A percentile compares a stretch with the other conserved stretches of the same genome.
Evolutionary conservation across 2,888 invertebrate species (phyloP).

Genomic region (Auanema sp.): DNA sequence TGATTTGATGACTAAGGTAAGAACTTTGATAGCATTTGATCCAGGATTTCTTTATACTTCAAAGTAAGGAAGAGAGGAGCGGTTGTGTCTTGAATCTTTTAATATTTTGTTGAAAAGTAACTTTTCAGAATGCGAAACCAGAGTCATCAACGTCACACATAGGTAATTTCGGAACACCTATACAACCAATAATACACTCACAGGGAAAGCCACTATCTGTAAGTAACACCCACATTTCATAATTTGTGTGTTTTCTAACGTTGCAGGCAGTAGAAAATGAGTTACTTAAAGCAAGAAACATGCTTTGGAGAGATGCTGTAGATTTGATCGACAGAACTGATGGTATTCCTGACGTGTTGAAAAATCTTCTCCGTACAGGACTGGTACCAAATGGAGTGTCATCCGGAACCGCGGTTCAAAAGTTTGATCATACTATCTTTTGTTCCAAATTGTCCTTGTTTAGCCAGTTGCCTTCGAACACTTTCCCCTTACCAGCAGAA

Average conservation of each 20-base stretch:
- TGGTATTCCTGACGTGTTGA: no score
- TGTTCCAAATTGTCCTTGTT: neutral
- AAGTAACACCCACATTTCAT: neutral
- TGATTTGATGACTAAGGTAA: neutral
- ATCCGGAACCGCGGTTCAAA: no score
- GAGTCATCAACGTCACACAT: neutral
- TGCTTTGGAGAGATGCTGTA: no score
- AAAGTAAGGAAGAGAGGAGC: no score
- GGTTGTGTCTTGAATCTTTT: neutral
- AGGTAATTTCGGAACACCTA: neutral
- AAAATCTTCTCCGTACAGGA: no score
- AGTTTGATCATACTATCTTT: neutral
- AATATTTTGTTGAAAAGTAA: neutral
- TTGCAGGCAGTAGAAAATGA: no score
- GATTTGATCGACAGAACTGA: no score
- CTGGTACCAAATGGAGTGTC: no score
- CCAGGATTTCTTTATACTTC: no score
- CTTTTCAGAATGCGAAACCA: neutral
- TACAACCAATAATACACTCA: constrained; percentile 2
- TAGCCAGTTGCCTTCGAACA: constrained; percentile 5
- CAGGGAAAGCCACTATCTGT: neutral
- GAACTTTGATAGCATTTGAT: no score
- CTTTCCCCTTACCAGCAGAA: constrained; percentile 19
- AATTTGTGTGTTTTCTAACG: no score
- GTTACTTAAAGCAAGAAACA: no score